These are phyloP conservation scores for Batillaria attramentaria DNA, from an alignment of 1,140 invertebrate species.

Conservation along the genomic window DNA sequence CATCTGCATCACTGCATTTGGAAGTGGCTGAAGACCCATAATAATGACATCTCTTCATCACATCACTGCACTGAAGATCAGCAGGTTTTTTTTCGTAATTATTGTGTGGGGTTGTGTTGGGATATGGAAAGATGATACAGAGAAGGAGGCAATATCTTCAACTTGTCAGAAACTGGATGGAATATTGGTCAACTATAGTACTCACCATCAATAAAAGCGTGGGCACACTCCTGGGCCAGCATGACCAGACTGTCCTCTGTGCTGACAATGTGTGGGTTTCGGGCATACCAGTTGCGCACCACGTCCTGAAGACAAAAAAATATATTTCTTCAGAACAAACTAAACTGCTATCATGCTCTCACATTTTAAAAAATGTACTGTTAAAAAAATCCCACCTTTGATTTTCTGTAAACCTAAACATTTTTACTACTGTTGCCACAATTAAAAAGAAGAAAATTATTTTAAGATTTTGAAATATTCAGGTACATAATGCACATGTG, in stretches of 20 bases:
- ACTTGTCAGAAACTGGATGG: no score
- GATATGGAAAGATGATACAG: background rate
- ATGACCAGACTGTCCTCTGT: conserved; percentile 68
- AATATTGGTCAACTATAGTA: no score
- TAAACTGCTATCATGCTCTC: no score
- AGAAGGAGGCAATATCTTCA: no score
- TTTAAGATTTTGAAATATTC: background rate
- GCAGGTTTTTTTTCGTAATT: background rate
- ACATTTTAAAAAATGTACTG: background rate
- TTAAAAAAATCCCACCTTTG: background rate
- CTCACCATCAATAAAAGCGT: conserved; percentile 68
- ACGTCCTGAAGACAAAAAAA: conserved; percentile 70
- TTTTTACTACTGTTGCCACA: no score
- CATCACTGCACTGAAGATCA: no score
- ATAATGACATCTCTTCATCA: no score
- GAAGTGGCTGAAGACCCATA: no score
- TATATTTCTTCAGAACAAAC: background rate
- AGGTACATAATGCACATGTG: background rate
- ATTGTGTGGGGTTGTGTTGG: background rate
- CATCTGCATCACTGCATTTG: no score
- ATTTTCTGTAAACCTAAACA: no score
- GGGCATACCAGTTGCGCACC: conserved; percentile 75
- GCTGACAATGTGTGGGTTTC: conserved; percentile 70
- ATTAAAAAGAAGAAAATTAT: no score
- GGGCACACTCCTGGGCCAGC: conserved; percentile 65